phyloP scores from a whole-genome alignment of 2,888 invertebrate species.

The Ornithoptera priamus region DNA sequence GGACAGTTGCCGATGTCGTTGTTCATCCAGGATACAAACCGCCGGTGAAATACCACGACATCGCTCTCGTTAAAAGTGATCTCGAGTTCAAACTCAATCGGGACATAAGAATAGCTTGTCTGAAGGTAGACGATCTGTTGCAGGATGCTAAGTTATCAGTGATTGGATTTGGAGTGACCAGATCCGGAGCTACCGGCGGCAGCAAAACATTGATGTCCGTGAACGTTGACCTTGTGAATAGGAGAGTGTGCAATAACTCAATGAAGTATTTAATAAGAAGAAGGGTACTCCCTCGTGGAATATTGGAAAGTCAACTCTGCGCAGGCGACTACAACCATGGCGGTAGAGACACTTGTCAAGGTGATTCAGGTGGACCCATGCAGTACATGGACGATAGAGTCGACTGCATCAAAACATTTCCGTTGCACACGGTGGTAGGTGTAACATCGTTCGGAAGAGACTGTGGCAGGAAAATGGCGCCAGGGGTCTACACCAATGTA shows the following conservation, averaged over 20 bases:
- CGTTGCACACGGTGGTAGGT: slow-evolving; percentile 69
- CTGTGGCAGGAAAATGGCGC: slow-evolving; percentile 74
- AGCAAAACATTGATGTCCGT: slow-evolving; percentile 75
- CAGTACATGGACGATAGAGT: slow-evolving; percentile 62
- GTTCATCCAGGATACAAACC: slow-evolving; percentile 79
- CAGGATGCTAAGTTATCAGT: slow-evolving; percentile 68
- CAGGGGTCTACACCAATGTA: slow-evolving; percentile 76
- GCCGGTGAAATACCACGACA: slow-evolving; percentile 82
- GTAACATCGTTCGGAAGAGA: slow-evolving; percentile 78
- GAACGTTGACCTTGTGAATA: slow-evolving; percentile 62
- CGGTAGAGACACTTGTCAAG: slow-evolving; percentile 73
- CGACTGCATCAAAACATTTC: slow-evolving; percentile 62
- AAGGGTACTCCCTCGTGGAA: slow-evolving; percentile 56
- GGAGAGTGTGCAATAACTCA: slow-evolving; percentile 57
- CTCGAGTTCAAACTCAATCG: slow-evolving; percentile 69
- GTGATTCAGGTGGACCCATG: slow-evolving; percentile 74
- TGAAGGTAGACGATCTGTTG: slow-evolving; percentile 58
- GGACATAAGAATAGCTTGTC: slow-evolving; percentile 82
- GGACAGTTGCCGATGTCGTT: slow-evolving; percentile 62
- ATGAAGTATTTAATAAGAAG: slow-evolving; percentile 63
- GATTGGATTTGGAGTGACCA: slow-evolving; percentile 82
- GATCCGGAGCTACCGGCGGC: slow-evolving; percentile 58
- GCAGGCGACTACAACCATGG: slow-evolving; percentile 72
- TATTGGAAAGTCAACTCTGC: slow-evolving; percentile 62
- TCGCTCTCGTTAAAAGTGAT: slow-evolving; percentile 81